Base-by-base conservation (phyloP, 2,888 invertebrate species). In the Aquatica leii region DNA sequence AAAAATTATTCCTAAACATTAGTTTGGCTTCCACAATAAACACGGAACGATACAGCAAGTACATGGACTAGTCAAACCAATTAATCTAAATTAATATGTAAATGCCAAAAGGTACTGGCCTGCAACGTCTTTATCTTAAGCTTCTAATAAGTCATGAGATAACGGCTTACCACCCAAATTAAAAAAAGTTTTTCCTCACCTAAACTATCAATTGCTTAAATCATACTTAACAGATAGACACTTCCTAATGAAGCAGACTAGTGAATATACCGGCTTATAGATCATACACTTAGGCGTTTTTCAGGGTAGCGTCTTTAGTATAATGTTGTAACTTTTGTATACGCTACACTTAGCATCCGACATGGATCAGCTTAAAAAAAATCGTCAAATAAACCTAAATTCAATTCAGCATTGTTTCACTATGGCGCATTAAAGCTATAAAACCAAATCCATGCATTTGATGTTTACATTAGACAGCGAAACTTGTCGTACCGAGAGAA, bases 321-420 rank as follows among this genome's bases (percentile, higher is more conserved):
- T 17, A 8, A 8, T 31, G 5, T 24, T 50, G 6, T 50, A n/a
- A 50, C 12, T 11, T 20, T 12, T 14, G 20, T 6, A 15, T n/a
- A 49, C 24, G 41, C 43, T 21, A 21, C 41, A 20, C 37, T 54
- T 11, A 41, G 12, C 3, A 15, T 12, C 18, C 51, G 24, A 9
- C 3, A 2, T n/a, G 31, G 24, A 6, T 31, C 40, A 15, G 8
- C n/a, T 21, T 14, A 41, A 18, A 8, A 40, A 21, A 41, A 41
- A 17, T 15, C 54, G 40, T 15, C 20, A 41, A 40, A 40, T 12
- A 4, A 54, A 54, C 43, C 18, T 54, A 18, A 52, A 52, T 35
- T 15, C 34, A 15, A 52, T 52, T 14, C 52, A 52, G 12, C 9
- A 20, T 18, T 31, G 8, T 48, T 15, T 8, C 2, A 11, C 9